phyloP scores from a whole-genome alignment of 1,140 invertebrate genomes.

The Bombus waltoni region DNA sequence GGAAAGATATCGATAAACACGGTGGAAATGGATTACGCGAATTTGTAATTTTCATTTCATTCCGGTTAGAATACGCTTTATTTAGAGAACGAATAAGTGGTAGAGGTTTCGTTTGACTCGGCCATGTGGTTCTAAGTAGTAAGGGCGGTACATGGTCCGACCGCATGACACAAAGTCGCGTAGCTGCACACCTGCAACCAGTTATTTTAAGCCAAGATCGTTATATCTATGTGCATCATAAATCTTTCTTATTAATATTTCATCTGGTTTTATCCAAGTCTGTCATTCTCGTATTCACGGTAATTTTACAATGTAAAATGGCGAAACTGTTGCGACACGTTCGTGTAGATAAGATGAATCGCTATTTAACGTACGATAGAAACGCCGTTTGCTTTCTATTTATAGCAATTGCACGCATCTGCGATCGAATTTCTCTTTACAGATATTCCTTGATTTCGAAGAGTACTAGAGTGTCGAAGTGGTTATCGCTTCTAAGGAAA shows the following conservation, averaged over 20 bases:
- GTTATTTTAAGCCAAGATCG: constrained; percentile 27
- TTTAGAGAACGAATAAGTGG: neutral
- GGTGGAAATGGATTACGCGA: neutral
- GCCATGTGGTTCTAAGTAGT: constrained; percentile 20
- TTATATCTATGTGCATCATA: neutral
- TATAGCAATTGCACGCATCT: neutral
- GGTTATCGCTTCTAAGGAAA: no score
- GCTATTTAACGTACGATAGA: neutral
- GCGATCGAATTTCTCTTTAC: neutral
- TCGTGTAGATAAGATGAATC: neutral
- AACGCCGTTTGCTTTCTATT: neutral
- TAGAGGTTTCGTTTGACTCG: neutral
- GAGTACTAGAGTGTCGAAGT: no score
- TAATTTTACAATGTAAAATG: neutral
- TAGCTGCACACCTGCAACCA: constrained; percentile 14
- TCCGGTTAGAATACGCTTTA: no score
- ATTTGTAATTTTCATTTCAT: neutral
- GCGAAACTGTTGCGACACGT: neutral
- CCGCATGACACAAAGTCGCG: neutral
- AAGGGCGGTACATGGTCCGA: constrained; percentile 13
- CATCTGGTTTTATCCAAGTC: neutral
- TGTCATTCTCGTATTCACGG: neutral
- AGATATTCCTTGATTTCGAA: no score
- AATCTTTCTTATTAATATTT: constrained; percentile 20
- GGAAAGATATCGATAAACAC: neutral